These are phyloP conservation scores for Drosophila pallidifrons DNA, from an alignment of 1,140 invertebrate genomes.

Conservation along the genomic window DNA sequence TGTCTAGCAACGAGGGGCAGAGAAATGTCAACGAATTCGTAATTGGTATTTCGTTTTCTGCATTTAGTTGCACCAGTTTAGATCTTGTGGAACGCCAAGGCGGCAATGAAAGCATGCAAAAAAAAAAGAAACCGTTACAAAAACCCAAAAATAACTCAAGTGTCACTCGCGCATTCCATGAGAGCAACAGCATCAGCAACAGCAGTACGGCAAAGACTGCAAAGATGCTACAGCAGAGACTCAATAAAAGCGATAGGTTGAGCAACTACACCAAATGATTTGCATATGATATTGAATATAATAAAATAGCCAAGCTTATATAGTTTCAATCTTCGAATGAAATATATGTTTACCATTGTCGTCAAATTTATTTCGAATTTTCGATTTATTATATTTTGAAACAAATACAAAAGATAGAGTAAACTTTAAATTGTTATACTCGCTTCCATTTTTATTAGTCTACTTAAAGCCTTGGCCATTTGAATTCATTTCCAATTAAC, in stretches of 20 bases:
- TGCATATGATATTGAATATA: too few relatives aligned
- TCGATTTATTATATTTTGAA: too few relatives aligned
- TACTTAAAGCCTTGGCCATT: too few relatives aligned
- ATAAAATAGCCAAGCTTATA: too few relatives aligned
- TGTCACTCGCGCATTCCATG: conserved; percentile 51
- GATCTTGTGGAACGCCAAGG: conserved; percentile 32
- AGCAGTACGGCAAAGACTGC: conserved; percentile 1
- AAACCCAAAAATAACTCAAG: conserved; percentile 76
- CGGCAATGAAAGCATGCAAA: not conserved
- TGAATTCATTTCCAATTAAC: too few relatives aligned
- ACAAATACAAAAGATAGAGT: too few relatives aligned
- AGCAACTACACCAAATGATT: not conserved
- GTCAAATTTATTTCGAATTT: too few relatives aligned
- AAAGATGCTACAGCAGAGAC: conserved; percentile 22
- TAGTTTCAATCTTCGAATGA: too few relatives aligned
- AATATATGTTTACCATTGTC: too few relatives aligned
- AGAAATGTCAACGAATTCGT: conserved; percentile 64
- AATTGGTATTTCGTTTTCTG: conserved; percentile 73
- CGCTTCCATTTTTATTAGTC: too few relatives aligned
- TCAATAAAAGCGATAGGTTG: not conserved
- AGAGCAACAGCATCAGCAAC: conserved; percentile 16
- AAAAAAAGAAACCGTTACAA: not conserved
- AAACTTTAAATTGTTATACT: too few relatives aligned
- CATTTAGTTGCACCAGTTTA: conserved; percentile 62
- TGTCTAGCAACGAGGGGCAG: not conserved